Evolutionary conservation across 2,888 invertebrate genomes (phyloP).

Genomic region (Nomada ferruginata): DNA sequence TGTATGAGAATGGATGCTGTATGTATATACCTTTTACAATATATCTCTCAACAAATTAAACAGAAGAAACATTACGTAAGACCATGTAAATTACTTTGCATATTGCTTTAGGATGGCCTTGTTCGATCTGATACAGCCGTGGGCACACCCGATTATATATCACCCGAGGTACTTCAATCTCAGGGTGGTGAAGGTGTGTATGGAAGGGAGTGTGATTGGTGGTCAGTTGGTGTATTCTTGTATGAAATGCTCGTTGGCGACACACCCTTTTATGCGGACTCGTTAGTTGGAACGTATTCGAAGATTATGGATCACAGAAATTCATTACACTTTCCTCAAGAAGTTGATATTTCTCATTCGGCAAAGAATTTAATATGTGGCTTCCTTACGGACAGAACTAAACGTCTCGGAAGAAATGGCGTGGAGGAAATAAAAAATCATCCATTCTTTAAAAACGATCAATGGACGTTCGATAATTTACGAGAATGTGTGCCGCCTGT

Average conservation of each 20-base stretch:
- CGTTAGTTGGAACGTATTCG: conserved; percentile 98
- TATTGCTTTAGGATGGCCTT: conserved; percentile 90
- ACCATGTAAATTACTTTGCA: conserved; percentile 11
- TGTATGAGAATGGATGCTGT: conserved; percentile 98
- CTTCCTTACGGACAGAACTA: conserved; percentile 95
- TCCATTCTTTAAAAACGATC: conserved; percentile 97
- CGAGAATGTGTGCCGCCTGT: conserved; percentile 98
- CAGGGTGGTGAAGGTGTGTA: conserved; percentile 98
- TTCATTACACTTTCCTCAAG: conserved; percentile 96
- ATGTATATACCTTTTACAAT: conserved; percentile 61
- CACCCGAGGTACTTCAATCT: conserved; percentile 98
- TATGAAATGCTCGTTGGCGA: conserved; percentile 99
- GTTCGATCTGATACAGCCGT: conserved; percentile 99
- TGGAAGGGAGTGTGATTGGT: conserved; percentile 99
- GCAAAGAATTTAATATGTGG: conserved; percentile 96
- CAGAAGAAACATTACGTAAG: not conserved
- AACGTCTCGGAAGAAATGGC: conserved; percentile 95
- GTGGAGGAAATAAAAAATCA: conserved; percentile 98
- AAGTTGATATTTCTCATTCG: conserved; percentile 95
- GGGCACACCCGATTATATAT: conserved; percentile 99
- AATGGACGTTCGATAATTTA: conserved; percentile 99
- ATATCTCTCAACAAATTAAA: not conserved
- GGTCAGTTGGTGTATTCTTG: conserved; percentile 99
- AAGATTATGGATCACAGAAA: conserved; percentile 99
- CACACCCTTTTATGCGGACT: conserved; percentile 99